Percentiles rank a stretch among this genome's conserved stretches.
Conservation (phyloP, 2,113 vertebrate species). For the Mungos mungo region DNA sequence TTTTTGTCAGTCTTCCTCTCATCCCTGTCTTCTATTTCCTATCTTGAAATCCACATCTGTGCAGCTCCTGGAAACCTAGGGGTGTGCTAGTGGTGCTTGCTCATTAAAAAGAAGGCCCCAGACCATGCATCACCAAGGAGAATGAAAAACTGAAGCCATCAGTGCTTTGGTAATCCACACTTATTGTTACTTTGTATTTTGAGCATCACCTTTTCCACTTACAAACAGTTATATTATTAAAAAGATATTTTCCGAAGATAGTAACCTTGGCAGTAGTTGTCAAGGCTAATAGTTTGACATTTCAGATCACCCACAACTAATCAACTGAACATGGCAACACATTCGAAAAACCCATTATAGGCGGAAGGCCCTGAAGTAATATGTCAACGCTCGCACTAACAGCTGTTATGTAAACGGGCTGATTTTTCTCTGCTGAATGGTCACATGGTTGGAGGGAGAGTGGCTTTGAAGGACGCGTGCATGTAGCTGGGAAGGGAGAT, state of each 20-base stretch:
- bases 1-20: neutral
- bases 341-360: constrained; percentile 82
- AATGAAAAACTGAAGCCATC: constrained; percentile 59
- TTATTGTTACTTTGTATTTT: constrained; percentile 82
- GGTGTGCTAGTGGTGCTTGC: neutral
- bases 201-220: constrained; percentile 81
- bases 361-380: constrained; percentile 58
- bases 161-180: constrained; percentile 70
- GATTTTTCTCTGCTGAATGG: constrained; percentile 40
- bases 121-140: neutral
- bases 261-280: constrained; percentile 79
- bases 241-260: constrained; percentile 73
- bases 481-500: neutral
- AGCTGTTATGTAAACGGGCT: constrained; percentile 70
- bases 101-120: constrained; percentile 11
- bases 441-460: constrained; percentile 39
- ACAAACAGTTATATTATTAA: constrained; percentile 81
- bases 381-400: constrained; percentile 65
- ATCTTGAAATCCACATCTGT: neutral
- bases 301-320: constrained; percentile 84
- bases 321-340: constrained; percentile 83
- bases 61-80: neutral
- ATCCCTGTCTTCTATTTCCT: neutral
- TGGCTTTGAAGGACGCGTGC: constrained; percentile 60
- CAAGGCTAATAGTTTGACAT: constrained; percentile 86